Base-by-base conservation (phyloP, 2,797 vertebrate genomes). In the Rhodeus uyekii region DNA sequence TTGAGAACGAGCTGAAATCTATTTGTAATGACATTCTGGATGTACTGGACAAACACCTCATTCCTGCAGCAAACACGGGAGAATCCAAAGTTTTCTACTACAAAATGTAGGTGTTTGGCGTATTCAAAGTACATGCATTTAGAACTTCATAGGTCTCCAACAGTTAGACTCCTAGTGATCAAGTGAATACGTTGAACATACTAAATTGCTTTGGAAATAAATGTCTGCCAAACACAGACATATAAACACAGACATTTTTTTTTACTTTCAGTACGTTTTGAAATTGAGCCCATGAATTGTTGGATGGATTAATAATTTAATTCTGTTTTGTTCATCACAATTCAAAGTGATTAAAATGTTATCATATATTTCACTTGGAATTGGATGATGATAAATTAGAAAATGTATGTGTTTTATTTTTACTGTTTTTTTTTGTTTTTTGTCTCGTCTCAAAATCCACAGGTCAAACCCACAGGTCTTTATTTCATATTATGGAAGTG, bases 71-170 rank as follows among this genome's bases (percentile, higher is more conserved):
- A 88, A 94, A 92, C 92, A 94, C 95, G 86, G 97, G 97, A 94
- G 97, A 99, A 90, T 99, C 97, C 61, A 98, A 98, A 95, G 98
- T 99, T 95, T 99, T 99, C 96, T 99, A 98, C 95, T 98, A 99
- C 95, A 98, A 99, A 98, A 99, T 99, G 97, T 99, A 94, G 34
- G 97, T 87, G 27, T 32, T 65, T 24, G 34, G 39, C 32, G 13
- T n/a, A 78, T 10, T 9, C n/a, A 7, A 44, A 64, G 46, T 16
- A 24, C 27, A 71, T 34, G 27, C 27, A 48, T 71, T 71, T 2
- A 22, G 2, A 29, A 3, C 68, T 22, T 71, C 10, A 46, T 0
- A 22, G 27, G 27, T 32, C 27, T 69, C 24, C 5, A 60, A 29
- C 13, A 3, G 5, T 69, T 29, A 42, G 6, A 8, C 39, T 34